phyloP scores from a whole-genome alignment of 1,140 invertebrate genomes.

The Pararge aegeria region DNA sequence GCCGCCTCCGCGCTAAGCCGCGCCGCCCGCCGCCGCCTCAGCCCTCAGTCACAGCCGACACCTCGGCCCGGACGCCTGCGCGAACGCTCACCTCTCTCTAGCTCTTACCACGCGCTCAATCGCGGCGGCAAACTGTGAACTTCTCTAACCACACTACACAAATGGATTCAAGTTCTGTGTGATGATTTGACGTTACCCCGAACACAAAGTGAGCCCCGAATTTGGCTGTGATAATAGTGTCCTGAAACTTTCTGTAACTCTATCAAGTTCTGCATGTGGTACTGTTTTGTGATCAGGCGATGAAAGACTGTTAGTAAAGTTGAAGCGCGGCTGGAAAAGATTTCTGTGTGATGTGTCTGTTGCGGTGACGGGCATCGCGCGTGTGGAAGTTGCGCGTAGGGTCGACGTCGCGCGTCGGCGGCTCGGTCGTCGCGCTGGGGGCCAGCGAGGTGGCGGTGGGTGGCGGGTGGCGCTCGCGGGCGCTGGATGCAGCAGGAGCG shows the following conservation, averaged over 20 bases:
- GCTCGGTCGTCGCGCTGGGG: constrained; percentile 43
- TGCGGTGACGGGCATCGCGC: constrained; percentile 55
- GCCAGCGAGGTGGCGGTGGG: constrained; percentile 52
- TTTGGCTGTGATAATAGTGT: no score
- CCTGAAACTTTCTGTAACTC: no score
- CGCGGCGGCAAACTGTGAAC: constrained; percentile 6
- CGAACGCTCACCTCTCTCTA: constrained; percentile 17
- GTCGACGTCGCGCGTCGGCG: no score
- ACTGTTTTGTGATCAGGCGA: background rate
- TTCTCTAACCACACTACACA: background rate
- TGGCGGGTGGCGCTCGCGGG: constrained; percentile 50
- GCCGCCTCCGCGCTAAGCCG: constrained; percentile 30
- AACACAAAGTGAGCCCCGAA: background rate
- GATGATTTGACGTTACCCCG: background rate
- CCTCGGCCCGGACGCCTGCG: constrained; percentile 37
- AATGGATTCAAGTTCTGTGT: background rate
- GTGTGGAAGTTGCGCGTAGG: background rate
- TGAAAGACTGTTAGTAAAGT: background rate
- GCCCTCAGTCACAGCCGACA: constrained; percentile 46
- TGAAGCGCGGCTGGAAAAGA: constrained; percentile 1
- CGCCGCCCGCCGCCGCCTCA: constrained; percentile 25
- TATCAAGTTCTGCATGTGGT: background rate
- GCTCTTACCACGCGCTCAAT: background rate
- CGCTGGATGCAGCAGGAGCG: constrained; percentile 66
- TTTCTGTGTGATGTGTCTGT: constrained; percentile 45